Evolutionary conservation across 2,113 vertebrate species (phyloP), one percentile per base, ranked within the genome.

Genomic region (Geococcyx californianus): DNA sequence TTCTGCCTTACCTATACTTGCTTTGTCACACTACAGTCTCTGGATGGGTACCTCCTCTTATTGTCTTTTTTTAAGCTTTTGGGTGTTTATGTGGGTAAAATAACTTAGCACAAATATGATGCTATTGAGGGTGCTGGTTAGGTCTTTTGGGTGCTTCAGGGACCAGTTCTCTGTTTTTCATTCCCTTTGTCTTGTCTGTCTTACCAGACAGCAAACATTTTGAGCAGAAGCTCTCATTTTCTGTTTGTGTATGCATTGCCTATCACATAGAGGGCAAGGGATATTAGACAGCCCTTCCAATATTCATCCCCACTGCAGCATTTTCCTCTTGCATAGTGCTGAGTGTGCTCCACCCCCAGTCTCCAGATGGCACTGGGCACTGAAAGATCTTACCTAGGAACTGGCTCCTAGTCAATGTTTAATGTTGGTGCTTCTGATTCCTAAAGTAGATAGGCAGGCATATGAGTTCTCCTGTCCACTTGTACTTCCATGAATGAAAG

Each of bases 401-500:
- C 11, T 18, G 59, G 8, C 14, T 89, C 11, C 17, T 9, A 62
- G 28, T 33, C 11, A 20, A 1, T 0, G 0, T 52, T 47, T 42
- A 34, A 14, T 11, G 21, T 25, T 34, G 11, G 16, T 74, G 7
- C 3, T 77, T 84, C 75, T 56, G 29, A 34, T 56, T 82, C 6
- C 20, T 0, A 0, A 25, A 33, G 33, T 2, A 5, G 38, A 33
- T 9, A 36, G 26, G 9, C 31, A 51, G 13, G 14, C 13, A 33
- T 4, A 5, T 0, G 4, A 11, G 38, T 49, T 33, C 34, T 73
- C 36, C 42, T 40, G 3, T 14, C 23, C 1, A 0, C 44, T 55
- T 54, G 7, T 15, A n/a, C 16, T 10, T 16, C 9, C 10, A 28
- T 3, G 2, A 3, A 45, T 34, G 25, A 3, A 40, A 28, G 29